Evolutionary conservation across 2,113 vertebrate species (phyloP).

Genomic region (Apus apus): DNA sequence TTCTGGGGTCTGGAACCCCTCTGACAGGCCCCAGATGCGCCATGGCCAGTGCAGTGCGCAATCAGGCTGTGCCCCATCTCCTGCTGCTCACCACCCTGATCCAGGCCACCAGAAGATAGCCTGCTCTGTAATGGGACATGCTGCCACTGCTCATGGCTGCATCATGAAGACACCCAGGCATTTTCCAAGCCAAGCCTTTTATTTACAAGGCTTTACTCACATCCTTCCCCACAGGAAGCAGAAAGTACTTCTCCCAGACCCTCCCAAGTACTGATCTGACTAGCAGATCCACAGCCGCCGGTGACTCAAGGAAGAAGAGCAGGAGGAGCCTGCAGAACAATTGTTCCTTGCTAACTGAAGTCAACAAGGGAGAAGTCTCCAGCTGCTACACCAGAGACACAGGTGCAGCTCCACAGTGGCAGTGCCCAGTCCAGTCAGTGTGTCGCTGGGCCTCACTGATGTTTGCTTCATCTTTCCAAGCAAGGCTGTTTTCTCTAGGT

Average conservation of each 20-base stretch:
- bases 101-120: background rate
- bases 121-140: accelerated
- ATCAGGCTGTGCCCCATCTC: background rate
- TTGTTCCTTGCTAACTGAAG: accelerated
- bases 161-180: background rate
- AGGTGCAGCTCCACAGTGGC: background rate
- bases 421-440: background rate
- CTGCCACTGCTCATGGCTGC: background rate
- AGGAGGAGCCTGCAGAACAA: background rate
- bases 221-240: conserved; percentile 41
- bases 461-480: background rate
- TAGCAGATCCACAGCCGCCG: background rate
- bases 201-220: conserved; percentile 40
- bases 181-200: background rate
- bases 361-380: background rate
- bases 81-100: background rate
- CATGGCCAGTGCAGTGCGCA: accelerated
- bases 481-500: background rate
- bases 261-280: background rate
- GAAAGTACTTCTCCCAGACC: conserved; percentile 19
- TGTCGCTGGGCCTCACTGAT: background rate
- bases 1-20: background rate
- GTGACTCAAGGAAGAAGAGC: background rate
- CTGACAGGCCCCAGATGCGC: background rate
- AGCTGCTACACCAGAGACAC: accelerated